A percentile compares a stretch with the other conserved stretches of the same genome.
Evolutionary conservation across 2,113 vertebrate species (phyloP).

Genomic region (Empidonax traillii): DNA sequence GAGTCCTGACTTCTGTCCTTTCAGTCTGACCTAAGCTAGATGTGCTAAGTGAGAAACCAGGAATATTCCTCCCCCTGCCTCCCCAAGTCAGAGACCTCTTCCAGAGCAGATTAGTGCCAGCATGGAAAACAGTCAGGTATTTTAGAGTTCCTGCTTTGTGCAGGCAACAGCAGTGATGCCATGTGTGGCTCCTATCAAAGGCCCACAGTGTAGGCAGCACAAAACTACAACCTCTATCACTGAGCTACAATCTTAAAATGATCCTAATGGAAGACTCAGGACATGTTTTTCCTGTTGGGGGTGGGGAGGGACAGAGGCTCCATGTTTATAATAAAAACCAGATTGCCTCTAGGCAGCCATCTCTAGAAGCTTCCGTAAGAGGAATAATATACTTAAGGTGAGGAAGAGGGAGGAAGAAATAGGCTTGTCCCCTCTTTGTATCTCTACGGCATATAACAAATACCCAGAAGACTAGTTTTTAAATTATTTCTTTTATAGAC

Average conservation of each 20-base stretch:
- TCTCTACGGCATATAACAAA: not conserved
- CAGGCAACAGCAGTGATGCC: not conserved
- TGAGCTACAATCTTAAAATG: not conserved
- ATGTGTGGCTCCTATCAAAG: conserved; percentile 42
- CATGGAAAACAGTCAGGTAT: not conserved
- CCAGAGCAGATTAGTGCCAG: not conserved
- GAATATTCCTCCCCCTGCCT: not conserved
- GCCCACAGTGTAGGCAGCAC: not conserved
- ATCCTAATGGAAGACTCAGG: not conserved
- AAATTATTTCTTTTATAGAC: not conserved
- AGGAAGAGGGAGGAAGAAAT: not conserved
- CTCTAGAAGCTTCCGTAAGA: not conserved
- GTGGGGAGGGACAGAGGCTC: not conserved
- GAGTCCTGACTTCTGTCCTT: not conserved
- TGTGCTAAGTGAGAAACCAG: not conserved
- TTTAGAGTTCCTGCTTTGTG: not conserved
- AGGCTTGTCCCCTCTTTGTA: not conserved
- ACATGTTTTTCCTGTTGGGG: conserved; percentile 20
- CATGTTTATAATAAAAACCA: not conserved
- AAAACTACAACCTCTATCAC: conserved; percentile 6
- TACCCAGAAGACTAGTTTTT: not conserved
- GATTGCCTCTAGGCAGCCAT: not conserved
- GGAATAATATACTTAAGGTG: not conserved
- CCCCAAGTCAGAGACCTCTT: not conserved
- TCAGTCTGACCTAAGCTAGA: not conserved